Evolutionary conservation across 2,888 invertebrate species (phyloP).

Genomic region (Blastobasis lacticolella): DNA sequence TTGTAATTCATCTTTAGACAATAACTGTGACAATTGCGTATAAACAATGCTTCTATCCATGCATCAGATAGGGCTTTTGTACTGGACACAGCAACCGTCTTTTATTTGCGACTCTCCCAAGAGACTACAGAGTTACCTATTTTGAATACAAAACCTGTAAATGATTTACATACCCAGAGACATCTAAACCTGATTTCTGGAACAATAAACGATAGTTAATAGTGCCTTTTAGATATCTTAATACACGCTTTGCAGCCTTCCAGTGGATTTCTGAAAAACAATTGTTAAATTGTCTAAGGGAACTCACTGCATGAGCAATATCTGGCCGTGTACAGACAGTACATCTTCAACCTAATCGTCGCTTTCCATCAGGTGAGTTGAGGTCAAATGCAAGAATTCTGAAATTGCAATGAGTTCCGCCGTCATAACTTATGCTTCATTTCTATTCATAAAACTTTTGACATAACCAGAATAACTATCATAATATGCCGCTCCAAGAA

Average conservation of each 20-base stretch:
- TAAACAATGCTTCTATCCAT: constrained; percentile 5
- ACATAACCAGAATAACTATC: too few relatives aligned
- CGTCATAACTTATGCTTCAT: too few relatives aligned
- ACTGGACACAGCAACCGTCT: too few relatives aligned
- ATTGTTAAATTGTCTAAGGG: background rate
- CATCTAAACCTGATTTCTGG: background rate
- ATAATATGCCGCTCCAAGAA: too few relatives aligned
- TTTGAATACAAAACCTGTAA: background rate
- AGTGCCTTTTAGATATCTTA: background rate
- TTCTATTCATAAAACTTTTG: too few relatives aligned
- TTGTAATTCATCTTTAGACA: background rate
- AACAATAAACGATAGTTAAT: background rate
- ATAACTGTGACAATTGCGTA: constrained; percentile 1
- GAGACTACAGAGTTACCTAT: background rate
- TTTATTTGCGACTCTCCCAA: background rate
- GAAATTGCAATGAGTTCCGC: too few relatives aligned
- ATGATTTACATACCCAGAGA: background rate
- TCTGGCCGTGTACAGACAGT: background rate
- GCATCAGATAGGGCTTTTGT: background rate
- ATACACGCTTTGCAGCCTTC: background rate
- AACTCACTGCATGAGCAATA: background rate
- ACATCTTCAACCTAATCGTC: too few relatives aligned
- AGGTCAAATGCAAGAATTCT: too few relatives aligned
- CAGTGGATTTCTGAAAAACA: background rate
- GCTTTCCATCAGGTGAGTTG: too few relatives aligned